phyloP scores from a whole-genome alignment of 1,140 invertebrate species.

The Thaumetopoea pityocampa region DNA sequence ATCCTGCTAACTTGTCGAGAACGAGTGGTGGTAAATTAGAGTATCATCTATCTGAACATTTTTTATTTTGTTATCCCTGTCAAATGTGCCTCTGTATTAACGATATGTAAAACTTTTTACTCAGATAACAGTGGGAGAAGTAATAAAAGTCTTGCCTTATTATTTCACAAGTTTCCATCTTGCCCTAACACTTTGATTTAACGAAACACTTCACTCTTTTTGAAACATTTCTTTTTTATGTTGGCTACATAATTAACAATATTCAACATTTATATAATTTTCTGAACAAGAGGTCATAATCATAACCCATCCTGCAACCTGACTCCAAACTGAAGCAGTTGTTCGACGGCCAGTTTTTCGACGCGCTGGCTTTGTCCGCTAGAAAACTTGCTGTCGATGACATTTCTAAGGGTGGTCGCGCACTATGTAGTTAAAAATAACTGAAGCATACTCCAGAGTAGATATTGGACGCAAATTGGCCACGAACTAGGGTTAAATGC shows the following conservation, averaged over 20 bases:
- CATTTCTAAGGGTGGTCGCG: too few species aligned
- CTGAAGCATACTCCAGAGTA: too few species aligned
- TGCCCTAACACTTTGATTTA: too few species aligned
- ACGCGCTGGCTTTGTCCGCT: too few species aligned
- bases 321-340: conserved; percentile 14
- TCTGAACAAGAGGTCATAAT: conserved; percentile 48
- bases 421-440: too few species aligned
- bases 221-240: background rate
- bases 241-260: too few species aligned
- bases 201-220: conserved; percentile 2
- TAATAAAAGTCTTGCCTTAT: conserved; percentile 69
- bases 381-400: too few species aligned
- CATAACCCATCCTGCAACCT: conserved; percentile 36
- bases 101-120: conserved; percentile 47
- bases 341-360: background rate
- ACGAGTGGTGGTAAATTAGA: conserved; percentile 74
- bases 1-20: conserved; percentile 69
- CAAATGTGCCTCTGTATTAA: conserved; percentile 61
- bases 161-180: conserved; percentile 52
- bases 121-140: conserved; percentile 62
- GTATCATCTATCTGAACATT: conserved; percentile 70
- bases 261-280: too few species aligned
- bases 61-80: conserved; percentile 74
- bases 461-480: too few species aligned
- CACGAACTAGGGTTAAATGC: too few species aligned